Conservation (phyloP, 2,888 invertebrate species). For the Hemicrepidius hirtus region DNA sequence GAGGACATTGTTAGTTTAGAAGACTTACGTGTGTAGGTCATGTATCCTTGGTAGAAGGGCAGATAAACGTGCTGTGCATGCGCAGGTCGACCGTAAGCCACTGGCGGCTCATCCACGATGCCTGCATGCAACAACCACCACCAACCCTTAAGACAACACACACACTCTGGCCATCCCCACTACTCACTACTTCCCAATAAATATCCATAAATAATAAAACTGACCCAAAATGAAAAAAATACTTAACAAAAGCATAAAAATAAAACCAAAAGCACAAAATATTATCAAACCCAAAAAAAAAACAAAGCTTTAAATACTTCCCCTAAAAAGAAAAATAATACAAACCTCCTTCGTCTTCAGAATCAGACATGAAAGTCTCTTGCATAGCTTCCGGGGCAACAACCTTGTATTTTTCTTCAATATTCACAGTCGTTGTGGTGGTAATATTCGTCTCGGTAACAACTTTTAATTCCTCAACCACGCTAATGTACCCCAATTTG, state of each 20-base stretch:
- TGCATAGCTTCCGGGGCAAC: constrained; percentile 99
- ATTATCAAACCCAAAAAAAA: constrained; percentile 27
- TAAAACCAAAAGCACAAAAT: background rate
- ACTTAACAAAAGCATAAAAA: constrained; percentile 14
- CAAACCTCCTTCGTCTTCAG: constrained; percentile 98
- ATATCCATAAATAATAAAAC: too few relatives aligned
- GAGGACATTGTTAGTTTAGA: constrained; percentile 39
- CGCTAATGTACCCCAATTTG: constrained; percentile 97
- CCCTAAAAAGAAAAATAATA: constrained; percentile 55
- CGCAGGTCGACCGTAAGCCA: constrained; percentile 80
- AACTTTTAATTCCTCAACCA: constrained; percentile 96
- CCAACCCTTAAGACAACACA: constrained; percentile 63
- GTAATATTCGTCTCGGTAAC: constrained; percentile 85
- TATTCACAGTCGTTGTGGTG: constrained; percentile 75
- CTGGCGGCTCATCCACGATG: constrained; percentile 70
- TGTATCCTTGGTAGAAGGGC: constrained; percentile 89
- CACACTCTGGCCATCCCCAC: constrained; percentile 28
- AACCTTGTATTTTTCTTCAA: constrained; percentile 97
- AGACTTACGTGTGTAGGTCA: constrained; percentile 86
- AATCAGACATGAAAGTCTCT: constrained; percentile 98
- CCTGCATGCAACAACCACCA: constrained; percentile 70
- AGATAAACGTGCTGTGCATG: constrained; percentile 88
- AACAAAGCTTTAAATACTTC: too few relatives aligned
- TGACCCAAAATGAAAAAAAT: background rate
- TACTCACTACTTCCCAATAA: constrained; percentile 30